phyloP scores from a whole-genome alignment of 2,797 vertebrate species.

The Menidia menidia region DNA sequence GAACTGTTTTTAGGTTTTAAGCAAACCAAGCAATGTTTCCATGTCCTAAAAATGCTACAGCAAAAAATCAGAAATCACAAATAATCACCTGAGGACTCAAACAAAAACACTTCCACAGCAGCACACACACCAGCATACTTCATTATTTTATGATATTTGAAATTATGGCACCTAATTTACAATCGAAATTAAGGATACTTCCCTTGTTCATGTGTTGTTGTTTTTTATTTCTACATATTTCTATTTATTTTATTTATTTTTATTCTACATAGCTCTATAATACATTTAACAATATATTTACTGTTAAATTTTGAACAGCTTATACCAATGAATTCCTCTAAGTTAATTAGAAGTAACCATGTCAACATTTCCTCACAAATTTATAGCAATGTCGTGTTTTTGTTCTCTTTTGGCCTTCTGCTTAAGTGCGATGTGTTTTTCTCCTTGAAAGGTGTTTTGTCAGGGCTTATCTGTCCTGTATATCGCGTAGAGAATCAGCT shows the following conservation, averaged over 20 bases:
- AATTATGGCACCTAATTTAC: neutral
- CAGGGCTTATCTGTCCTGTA: conserved; percentile 55
- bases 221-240: too few relatives aligned
- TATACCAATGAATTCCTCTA: neutral
- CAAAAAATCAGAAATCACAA: too few relatives aligned
- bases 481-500: conserved; percentile 53
- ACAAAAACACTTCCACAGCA: too few relatives aligned
- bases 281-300: too few relatives aligned
- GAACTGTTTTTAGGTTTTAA: too few relatives aligned
- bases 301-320: too few relatives aligned
- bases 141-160: neutral
- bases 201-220: neutral
- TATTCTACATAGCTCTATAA: too few relatives aligned
- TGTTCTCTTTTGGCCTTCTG: neutral
- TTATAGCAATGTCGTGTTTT: conserved; percentile 5
- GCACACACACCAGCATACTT: too few relatives aligned
- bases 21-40: too few relatives aligned
- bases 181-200: neutral
- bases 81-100: too few relatives aligned
- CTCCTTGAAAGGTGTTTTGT: conserved; percentile 31
- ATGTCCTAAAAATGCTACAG: too few relatives aligned
- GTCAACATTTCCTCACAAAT: neutral
- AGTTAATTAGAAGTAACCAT: neutral
- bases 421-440: conserved; percentile 11
- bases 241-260: too few relatives aligned